A percentile compares a stretch with the other conserved stretches of the same genome.
Conservation (phyloP, 2,797 vertebrate species). For the Eurystomus glaucurus region DNA sequence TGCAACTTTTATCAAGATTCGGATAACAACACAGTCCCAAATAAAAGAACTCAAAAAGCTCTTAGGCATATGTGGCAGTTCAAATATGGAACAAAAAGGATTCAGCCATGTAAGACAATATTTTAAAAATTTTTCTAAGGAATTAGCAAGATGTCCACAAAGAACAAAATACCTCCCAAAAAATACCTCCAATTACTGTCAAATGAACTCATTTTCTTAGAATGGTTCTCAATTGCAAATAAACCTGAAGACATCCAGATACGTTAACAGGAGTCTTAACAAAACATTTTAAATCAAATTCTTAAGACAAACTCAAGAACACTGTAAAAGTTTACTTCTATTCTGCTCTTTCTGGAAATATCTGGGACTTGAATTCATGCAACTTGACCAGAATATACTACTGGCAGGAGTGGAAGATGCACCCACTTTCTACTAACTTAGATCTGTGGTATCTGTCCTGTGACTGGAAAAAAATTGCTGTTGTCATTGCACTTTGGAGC, state of each 20-base stretch:
- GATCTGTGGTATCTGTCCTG: not conserved
- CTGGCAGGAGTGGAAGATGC: not conserved
- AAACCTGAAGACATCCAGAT: not conserved
- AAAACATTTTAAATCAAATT: not conserved
- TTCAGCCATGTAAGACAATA: not conserved
- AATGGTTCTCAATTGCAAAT: not conserved
- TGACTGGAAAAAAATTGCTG: not conserved
- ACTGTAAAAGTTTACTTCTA: not conserved
- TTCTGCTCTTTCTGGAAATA: not conserved
- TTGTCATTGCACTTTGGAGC: not conserved
- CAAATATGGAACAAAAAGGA: not conserved
- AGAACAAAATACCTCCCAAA: not conserved
- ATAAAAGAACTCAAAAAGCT: not conserved
- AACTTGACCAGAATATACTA: not conserved
- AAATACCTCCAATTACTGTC: not conserved
- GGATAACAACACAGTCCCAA: rapidly evolving
- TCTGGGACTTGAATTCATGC: not conserved
- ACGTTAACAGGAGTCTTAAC: not conserved
- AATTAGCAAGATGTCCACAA: not conserved
- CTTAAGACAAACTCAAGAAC: not conserved
- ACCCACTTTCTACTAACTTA: not conserved
- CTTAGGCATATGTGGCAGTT: not conserved
- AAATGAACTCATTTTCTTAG: not conserved
- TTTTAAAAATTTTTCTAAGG: not conserved
- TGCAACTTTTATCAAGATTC: not conserved